phyloP scores from a whole-genome alignment of 2,113 vertebrate species.

The Ia io region DNA sequence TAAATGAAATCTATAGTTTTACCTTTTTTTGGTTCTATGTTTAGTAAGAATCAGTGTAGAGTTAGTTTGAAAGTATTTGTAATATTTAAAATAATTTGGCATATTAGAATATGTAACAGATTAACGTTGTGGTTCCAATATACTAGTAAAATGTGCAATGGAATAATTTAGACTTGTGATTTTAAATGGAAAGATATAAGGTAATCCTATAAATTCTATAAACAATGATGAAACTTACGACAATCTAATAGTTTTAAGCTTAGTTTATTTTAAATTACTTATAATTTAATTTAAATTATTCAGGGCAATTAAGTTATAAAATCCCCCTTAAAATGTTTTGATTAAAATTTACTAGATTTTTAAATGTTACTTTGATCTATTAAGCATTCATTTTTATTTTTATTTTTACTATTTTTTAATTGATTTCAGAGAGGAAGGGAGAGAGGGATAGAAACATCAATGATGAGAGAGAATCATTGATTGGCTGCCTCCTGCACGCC shows the following conservation, averaged over 20 bases:
- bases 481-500: too few species aligned
- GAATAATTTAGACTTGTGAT: neutral
- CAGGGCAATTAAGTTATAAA: neutral
- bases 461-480: too few species aligned
- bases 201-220: neutral
- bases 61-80: neutral
- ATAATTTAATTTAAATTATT: neutral
- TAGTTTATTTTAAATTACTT: neutral
- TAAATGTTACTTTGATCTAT: neutral
- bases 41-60: neutral
- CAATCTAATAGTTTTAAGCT: neutral
- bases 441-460: too few species aligned
- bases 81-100: conserved; percentile 30
- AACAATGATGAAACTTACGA: neutral
- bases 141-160: neutral
- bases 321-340: neutral
- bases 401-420: too few species aligned
- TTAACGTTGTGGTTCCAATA: neutral
- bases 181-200: conserved; percentile 23
- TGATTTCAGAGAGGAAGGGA: too few species aligned
- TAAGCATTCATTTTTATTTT: conserved; percentile 1
- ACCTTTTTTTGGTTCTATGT: neutral
- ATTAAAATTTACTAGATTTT: conserved; percentile 8
- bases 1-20: neutral
- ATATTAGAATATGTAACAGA: conserved; percentile 19